Evolutionary conservation across 1,140 invertebrate genomes (phyloP).

Genomic region (Eupristina koningsbergeri): DNA sequence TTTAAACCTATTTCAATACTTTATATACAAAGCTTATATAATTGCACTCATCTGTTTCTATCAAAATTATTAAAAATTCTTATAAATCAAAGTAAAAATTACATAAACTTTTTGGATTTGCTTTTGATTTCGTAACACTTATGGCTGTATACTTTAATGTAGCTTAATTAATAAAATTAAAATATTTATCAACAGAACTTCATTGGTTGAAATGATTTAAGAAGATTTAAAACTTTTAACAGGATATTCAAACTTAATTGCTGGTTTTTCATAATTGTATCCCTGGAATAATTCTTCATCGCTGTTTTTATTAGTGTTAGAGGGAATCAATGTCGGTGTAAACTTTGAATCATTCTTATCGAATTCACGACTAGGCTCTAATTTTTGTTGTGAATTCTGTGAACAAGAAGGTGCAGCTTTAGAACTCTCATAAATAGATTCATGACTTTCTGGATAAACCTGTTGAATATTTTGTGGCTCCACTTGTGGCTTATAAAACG

Average conservation of each 20-base stretch:
- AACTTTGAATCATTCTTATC: not conserved
- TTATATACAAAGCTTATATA: no score
- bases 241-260: constrained; percentile 32
- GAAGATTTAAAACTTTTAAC: not conserved
- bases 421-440: not conserved
- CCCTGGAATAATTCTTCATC: not conserved
- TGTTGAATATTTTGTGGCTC: not conserved
- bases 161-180: not conserved
- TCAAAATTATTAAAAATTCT: no score
- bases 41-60: no score
- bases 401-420: not conserved
- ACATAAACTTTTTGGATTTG: not conserved
- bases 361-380: not conserved
- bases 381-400: not conserved
- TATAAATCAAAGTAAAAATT: no score
- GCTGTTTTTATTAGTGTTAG: not conserved
- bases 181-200: not conserved
- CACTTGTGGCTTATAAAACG: not conserved
- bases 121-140: not conserved
- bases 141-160: no score
- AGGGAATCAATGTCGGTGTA: not conserved
- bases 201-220: not conserved
- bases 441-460: not conserved
- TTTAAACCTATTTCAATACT: no score
- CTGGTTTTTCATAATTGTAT: constrained; percentile 32